A percentile compares a stretch with the other conserved stretches of the same genome.
Evolutionary conservation across 30 jellyfish, hydroid and myxozoan genomes (phyloP).

Genomic region (Hydra vulgaris): DNA sequence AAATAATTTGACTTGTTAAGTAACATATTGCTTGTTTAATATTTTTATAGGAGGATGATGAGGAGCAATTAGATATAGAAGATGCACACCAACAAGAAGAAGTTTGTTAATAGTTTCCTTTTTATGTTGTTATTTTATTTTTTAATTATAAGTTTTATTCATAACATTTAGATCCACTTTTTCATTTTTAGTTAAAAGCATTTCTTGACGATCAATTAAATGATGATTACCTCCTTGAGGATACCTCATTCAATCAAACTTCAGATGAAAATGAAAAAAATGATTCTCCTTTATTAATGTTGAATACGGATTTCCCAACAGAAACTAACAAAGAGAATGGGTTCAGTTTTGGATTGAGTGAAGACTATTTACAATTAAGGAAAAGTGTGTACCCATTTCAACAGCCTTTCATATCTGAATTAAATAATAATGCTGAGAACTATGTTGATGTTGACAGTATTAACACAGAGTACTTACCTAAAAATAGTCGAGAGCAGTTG

Average conservation of each 20-base stretch:
- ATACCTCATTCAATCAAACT: no score
- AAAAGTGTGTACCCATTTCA: constrained; percentile 15
- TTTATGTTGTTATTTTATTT: background rate
- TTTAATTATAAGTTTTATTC: background rate
- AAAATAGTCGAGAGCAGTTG: constrained; percentile 43
- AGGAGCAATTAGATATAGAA: constrained; percentile 47
- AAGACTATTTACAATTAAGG: constrained; percentile 39
- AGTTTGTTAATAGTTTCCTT: constrained; percentile 8
- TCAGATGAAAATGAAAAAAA: no score
- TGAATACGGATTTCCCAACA: no score
- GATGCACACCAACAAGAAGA: constrained; percentile 59
- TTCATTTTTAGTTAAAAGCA: constrained; percentile 47
- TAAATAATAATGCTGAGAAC: no score
- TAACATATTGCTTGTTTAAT: no score
- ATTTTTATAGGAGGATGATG: constrained; percentile 25
- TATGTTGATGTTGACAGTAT: no score
- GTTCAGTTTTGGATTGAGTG: no score
- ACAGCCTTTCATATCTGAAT: background rate
- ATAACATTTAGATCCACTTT: background rate
- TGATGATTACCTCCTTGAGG: constrained; percentile 70
- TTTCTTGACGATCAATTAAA: constrained; percentile 56
- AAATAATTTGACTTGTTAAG: no score
- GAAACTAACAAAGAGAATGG: no score
- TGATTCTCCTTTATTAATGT: no score
- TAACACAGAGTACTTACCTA: no score